Percentiles rank a stretch among this genome's conserved stretches.
phyloP scores from a whole-genome alignment of 2,797 vertebrate genomes.

The Peromyscus nudipes region DNA sequence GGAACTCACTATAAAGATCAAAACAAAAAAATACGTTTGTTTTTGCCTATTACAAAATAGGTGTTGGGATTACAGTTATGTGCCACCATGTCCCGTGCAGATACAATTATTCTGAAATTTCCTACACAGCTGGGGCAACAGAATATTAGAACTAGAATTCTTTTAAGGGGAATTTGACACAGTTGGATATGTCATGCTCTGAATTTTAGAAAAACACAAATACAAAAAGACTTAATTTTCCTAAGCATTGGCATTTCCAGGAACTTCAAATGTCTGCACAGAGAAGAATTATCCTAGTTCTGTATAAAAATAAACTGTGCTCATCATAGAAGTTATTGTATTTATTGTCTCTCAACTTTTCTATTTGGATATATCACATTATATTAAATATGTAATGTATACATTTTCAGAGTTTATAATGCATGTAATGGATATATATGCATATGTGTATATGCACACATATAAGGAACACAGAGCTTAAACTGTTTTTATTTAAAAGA shows the following conservation, averaged over 20 bases:
- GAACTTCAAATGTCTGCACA: constrained; percentile 24
- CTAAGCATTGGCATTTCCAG: neutral
- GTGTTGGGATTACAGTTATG: neutral
- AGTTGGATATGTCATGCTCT: neutral
- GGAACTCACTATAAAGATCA: neutral
- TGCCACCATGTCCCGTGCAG: neutral
- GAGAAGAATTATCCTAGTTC: neutral
- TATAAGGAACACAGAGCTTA: neutral
- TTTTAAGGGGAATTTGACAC: neutral
- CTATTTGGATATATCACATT: constrained; percentile 1
- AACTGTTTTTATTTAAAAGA: neutral
- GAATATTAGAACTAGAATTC: neutral
- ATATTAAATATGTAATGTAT: neutral
- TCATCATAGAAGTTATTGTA: neutral
- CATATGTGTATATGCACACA: neutral
- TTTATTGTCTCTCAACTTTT: neutral
- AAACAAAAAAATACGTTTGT: neutral
- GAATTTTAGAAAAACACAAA: constrained; percentile 34
- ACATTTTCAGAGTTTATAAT: neutral
- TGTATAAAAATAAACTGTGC: neutral
- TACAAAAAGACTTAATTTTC: neutral
- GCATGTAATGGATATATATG: neutral
- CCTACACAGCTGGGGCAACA: neutral
- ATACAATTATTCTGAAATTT: constrained; percentile 35
- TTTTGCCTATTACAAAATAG: no score